Base-by-base conservation (phyloP, 2,113 vertebrate genomes). In the Lepus europaeus region DNA sequence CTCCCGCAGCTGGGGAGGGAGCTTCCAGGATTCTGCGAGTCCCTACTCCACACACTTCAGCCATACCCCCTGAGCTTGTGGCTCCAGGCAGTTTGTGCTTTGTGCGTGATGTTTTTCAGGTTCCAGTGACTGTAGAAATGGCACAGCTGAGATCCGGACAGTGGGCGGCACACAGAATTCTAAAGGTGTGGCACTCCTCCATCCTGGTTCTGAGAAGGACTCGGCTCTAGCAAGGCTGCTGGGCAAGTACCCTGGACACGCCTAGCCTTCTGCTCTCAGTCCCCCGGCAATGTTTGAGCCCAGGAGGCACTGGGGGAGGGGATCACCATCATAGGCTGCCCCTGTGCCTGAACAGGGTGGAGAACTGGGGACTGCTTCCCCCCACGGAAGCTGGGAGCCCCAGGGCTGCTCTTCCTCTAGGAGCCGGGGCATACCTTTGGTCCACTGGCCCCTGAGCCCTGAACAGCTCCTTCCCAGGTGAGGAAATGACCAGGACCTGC, bases 51-150 rank as follows among this genome's bases (percentile, higher is more conserved):
- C 66, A 89, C 72, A 74, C 63, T 82, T 7, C 63, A 91, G 95
- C 87, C 3, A 0, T 73, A 69, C 77, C 27, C 2, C 45, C 20
- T 45, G 51, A 85, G 6, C 45, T 45, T 45, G 45, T 45, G 45
- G 45, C 45, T 45, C 45, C 45, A 45, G n/a, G 96, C 95, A 70
- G 95, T 91, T 83, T 78, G 94, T 96, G 97, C 91, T 96, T 87
- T 53, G 85, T 81, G 94, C 0, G 0, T 90, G 97, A 95, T 73
- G 0, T 45, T 45, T 45, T 45, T 7, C 45, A 94, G 90, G 96
- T 93, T 96, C 96, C 98, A 98, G 97, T 69, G 4, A 97, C 92
- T 91, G 96, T 98, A 98, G 96, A 76, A 97, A 98, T 98, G 98
- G 98, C 98, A 98, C 97, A 97, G 97, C 94, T 97, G 66, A 51